Conservation (phyloP, 2,113 vertebrate genomes). For the Pteronura brasiliensis region DNA sequence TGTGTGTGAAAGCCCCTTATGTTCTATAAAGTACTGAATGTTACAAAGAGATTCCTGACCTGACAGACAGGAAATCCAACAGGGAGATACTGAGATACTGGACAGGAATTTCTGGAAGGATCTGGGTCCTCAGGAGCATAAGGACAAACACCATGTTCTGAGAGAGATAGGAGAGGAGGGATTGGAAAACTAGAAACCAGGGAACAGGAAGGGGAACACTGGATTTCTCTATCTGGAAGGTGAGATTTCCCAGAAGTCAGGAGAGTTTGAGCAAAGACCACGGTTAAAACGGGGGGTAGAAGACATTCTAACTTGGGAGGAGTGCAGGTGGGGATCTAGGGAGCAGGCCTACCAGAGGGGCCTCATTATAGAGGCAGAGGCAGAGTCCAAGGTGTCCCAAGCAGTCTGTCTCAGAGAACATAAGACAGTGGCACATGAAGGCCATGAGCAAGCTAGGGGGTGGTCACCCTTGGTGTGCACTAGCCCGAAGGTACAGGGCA, state of each 20-base stretch:
- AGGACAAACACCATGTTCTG: not conserved
- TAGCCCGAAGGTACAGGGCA: not conserved
- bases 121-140: not conserved
- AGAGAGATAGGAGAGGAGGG: not conserved
- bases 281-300: too few relatives aligned
- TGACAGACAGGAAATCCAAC: not conserved
- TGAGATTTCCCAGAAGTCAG: not conserved
- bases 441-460: not conserved
- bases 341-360: not conserved
- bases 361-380: not conserved
- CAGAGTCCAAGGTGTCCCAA: not conserved
- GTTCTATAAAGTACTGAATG: too few relatives aligned
- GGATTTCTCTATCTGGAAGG: not conserved
- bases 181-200: not conserved
- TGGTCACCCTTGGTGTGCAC: not conserved
- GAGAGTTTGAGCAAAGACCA: not conserved
- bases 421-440: not conserved
- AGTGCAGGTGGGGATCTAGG: not conserved
- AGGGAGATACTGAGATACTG: not conserved
- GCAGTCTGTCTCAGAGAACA: not conserved
- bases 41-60: too few relatives aligned
- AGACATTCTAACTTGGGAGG: too few relatives aligned
- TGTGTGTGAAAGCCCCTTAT: too few relatives aligned
- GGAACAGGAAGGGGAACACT: not conserved
- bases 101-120: too few relatives aligned